phyloP scores from a whole-genome alignment of 2,888 invertebrate genomes.

The Andrena camellia region DNA sequence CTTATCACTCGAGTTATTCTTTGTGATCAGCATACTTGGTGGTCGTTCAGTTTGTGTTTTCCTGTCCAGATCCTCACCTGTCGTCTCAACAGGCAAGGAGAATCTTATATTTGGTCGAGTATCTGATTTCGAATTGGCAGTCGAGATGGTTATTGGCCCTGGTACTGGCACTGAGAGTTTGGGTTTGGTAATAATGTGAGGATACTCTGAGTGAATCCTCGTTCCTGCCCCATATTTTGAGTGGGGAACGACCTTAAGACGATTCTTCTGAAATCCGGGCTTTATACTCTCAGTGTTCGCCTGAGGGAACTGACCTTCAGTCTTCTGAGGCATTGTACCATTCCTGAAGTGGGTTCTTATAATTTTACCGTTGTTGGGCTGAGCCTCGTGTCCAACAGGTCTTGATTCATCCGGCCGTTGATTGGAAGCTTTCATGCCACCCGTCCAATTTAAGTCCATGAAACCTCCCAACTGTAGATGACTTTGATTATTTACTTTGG shows the following conservation, averaged over 20 bases:
- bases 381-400: constrained; percentile 5
- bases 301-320: constrained; percentile 2
- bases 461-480: constrained; percentile 31
- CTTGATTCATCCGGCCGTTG: constrained; percentile 21
- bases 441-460: constrained; percentile 53
- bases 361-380: constrained; percentile 5
- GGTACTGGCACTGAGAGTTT: constrained; percentile 78
- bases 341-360: constrained; percentile 32
- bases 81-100: constrained; percentile 78
- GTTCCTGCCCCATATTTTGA: constrained; percentile 53
- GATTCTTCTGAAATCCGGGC: constrained; percentile 17
- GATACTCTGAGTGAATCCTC: constrained; percentile 80
- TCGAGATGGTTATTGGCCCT: constrained; percentile 77
- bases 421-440: not conserved
- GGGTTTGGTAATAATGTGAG: constrained; percentile 81
- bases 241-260: constrained; percentile 14
- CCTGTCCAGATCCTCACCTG: constrained; percentile 76
- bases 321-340: constrained; percentile 35
- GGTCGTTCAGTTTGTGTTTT: constrained; percentile 80
- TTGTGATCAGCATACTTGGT: constrained; percentile 76
- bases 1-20: constrained; percentile 37
- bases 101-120: constrained; percentile 75
- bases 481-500: constrained; percentile 36
- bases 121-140: constrained; percentile 65
- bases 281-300: not conserved